A percentile compares a stretch with the other conserved stretches of the same genome.
Conservation (phyloP, 2,797 vertebrate genomes). For the Argyrosomus regius region DNA sequence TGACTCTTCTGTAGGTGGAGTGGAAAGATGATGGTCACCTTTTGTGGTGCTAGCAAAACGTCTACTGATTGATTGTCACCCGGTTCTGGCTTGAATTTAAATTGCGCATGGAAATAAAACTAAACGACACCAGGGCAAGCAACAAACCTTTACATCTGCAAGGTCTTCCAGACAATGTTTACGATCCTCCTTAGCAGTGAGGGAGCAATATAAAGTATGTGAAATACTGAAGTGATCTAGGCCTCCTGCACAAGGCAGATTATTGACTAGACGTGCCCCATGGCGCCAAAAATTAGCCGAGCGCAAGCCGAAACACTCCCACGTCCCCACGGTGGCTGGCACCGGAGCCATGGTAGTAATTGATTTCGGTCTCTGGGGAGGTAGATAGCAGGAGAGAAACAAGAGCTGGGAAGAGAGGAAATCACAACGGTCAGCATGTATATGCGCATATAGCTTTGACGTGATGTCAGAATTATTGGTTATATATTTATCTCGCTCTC, state of each 20-base stretch:
- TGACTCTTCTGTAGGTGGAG: conserved; percentile 21
- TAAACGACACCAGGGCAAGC: not conserved
- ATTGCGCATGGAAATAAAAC: not conserved
- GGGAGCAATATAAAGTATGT: conserved; percentile 29
- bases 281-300: conserved; percentile 57
- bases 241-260: conserved; percentile 47
- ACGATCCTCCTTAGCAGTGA: conserved; percentile 23
- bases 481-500: conserved; percentile 18
- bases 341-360: conserved; percentile 56
- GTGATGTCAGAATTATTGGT: conserved; percentile 32
- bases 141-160: not conserved
- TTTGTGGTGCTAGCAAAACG: not conserved
- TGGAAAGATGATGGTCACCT: conserved; percentile 14
- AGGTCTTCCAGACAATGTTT: conserved; percentile 6
- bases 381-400: conserved; percentile 26
- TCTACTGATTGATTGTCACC: not conserved
- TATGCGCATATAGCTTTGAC: not conserved
- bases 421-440: conserved; percentile 40
- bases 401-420: conserved; percentile 13
- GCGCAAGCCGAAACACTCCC: conserved; percentile 31
- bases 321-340: conserved; percentile 20
- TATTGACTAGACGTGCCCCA: conserved; percentile 57
- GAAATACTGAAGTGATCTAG: conserved; percentile 48
- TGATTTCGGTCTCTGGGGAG: conserved; percentile 62
- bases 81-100: not conserved